Evolutionary conservation across 2,113 vertebrate species (phyloP), one percentile per base, ranked within the genome.

Genomic region (Vicugna pacos): DNA sequence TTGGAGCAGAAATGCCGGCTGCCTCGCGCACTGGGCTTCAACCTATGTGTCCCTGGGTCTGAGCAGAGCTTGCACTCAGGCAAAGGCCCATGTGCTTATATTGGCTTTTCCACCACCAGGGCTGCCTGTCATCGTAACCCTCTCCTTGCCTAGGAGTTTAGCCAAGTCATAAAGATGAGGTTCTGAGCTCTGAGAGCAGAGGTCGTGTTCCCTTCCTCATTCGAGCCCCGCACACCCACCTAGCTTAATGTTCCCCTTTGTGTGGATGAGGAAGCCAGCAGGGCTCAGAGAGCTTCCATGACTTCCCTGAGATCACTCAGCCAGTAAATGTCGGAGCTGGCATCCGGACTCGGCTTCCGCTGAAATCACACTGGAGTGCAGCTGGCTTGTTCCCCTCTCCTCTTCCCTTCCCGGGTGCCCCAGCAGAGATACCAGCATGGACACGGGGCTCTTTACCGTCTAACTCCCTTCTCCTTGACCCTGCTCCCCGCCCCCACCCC

Each of bases 371-470:
- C 28, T 42, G 11, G 42, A 14, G 11, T 64, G 32, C 26, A 35
- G 48, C 0, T 2, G 13, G 13, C 9, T n/a, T 8, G 6, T 38
- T 70, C 48, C 28, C 16, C 19, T 7, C 1, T 2, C 30, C 13
- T 32, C 52, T 30, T 38, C 56, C 48, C 30, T 70, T 52, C 32
- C 15, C 15, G 0, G 22, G 38, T 12, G 0, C 26, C 67, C 72
- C 32, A 11, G 20, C 20, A 81, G 86, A 77, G 11, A 15, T 58
- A 8, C 32, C 19, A 5, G 72, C 22, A 26, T 28, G n/a, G 32
- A 76, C 16, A 48, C 6, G n/a, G 7, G 14, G 9, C 32, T 85
- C 54, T 20, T 35, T 24, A 16, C 62, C 52, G 0, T n/a, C 62
- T 7, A 0, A 46, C 2, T 58, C 32, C 48, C 46, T 62, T 91